Evolutionary conservation across 2,888 invertebrate species (phyloP), one percentile per base, ranked within the genome.

Genomic region (Stegophylla sp.): DNA sequence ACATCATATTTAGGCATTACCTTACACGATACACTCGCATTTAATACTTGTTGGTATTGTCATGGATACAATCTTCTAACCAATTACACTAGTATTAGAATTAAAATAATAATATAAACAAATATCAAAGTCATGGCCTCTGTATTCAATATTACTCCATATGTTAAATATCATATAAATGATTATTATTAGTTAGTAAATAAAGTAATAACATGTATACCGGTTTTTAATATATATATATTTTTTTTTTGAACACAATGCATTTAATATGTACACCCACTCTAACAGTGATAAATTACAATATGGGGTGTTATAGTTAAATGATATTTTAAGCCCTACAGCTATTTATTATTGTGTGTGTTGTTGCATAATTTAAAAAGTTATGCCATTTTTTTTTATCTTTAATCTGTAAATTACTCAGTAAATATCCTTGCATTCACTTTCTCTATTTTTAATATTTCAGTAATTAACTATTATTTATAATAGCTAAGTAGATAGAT

Each of bases 41-140:
- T 56, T 56, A 56, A 43, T 15, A 23, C 56, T 9, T 56, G 15
- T 41, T 34, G 20, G 9, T 12, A 23, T 4, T 72, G 72, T 28
- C n/a, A 28, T 26, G 12, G 28, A 28, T 9, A 26, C 71, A 4
- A 17, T 20, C 12, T 17, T 72, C 7, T 41, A 23, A 13, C 28
- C 10, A 59, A 72, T 41, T n/a, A 51, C n/a, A 28, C 34, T 61
- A 69, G 12, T 3, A 56, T 1, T 56, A 28, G 17, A 28, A 23
- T 51, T 20, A 56, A 3, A 72, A 43, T 13, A 56, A 59, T 43
- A 59, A 26, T 26, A 72, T 64, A 41, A 34, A 74, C 12, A 75
- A 41, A 75, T 75, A 64, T 51, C 13, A 75, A 13, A 75, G 51
- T 75, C 51, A 53, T 23, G 63, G 63, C 34, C 64, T 64, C 2